Base-by-base conservation (phyloP, 2,797 vertebrate species). In the Channa striata region DNA sequence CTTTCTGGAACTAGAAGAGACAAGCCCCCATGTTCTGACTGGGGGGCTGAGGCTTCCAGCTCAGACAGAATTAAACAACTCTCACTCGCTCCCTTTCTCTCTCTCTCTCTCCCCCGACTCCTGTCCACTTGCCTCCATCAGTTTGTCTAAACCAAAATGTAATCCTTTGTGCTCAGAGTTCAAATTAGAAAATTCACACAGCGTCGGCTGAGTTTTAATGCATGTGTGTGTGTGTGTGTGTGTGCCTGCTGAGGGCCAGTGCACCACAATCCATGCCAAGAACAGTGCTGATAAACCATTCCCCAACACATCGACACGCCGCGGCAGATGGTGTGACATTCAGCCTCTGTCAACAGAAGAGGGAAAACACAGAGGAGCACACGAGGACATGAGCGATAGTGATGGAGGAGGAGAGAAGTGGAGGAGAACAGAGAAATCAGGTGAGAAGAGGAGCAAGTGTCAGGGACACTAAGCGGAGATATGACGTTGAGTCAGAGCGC, bases 261-360 rank as follows among this genome's bases (percentile, higher is more conserved):
- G 53, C 36, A 72, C 50, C 60, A 30, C 57, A 47, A 42, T n/a
- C 56, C 36, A 46, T 25, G 73, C 76, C 83, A 83, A 64, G 59
- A 78, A 68, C 73, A 47, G 70, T 37, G 1, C 77, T 82, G 82
- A 88, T 90, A 71, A 83, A 84, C 81, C 75, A 56, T 67, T 73
- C 68, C 65, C 72, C 47, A 11, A 69, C 87, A 36, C 62, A 63
- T 81, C 57, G 65, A 86, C 91, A 86, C 80, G 89, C 83, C 84
- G 69, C 17, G 74, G 83, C 91, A 91, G 91, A 92, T 91, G 91
- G 90, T 85, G 88, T 88, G 91, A 90, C 90, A 90, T 87, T 90
- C 81, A 87, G 85, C 82, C 68, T 74, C 88, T 89, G 90, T 92
- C 89, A 89, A 89, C 90, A 83, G 52, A 71, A 60, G 60, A 74